phyloP scores from a whole-genome alignment of 2,888 invertebrate genomes.

The Cybosia mesomella region DNA sequence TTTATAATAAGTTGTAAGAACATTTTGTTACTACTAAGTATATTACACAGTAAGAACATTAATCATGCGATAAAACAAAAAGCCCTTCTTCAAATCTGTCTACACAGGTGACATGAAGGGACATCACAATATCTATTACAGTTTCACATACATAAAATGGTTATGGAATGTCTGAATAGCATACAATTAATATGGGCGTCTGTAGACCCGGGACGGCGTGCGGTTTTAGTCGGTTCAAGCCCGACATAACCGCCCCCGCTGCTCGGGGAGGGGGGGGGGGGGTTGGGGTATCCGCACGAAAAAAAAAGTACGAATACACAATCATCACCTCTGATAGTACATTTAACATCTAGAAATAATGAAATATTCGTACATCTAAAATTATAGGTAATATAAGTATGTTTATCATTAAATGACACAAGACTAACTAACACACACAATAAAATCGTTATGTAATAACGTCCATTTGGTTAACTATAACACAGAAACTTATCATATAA shows the following conservation, averaged over 20 bases:
- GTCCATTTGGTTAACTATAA: background rate
- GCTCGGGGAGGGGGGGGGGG: too few species aligned
- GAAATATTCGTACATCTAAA: background rate
- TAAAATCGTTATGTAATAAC: slow-evolving; percentile 2
- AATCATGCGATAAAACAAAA: background rate
- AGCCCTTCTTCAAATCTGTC: background rate
- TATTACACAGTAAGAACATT: background rate
- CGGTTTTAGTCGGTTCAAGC: too few species aligned
- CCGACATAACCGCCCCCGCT: too few species aligned
- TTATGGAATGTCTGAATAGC: background rate
- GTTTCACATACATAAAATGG: background rate
- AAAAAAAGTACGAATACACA: background rate
- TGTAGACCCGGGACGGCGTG: too few species aligned
- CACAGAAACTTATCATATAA: background rate
- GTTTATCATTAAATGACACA: slow-evolving; percentile 2
- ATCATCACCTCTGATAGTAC: background rate
- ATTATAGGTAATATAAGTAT: background rate
- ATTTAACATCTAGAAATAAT: background rate
- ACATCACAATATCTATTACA: background rate
- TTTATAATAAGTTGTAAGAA: background rate
- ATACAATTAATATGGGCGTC: background rate
- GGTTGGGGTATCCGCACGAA: too few species aligned
- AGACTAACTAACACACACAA: slow-evolving; percentile 4
- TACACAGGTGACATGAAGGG: background rate
- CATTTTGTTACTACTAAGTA: too few species aligned